Base-by-base conservation (phyloP, 2,888 invertebrate species). In the Sicus ferrugineus region DNA sequence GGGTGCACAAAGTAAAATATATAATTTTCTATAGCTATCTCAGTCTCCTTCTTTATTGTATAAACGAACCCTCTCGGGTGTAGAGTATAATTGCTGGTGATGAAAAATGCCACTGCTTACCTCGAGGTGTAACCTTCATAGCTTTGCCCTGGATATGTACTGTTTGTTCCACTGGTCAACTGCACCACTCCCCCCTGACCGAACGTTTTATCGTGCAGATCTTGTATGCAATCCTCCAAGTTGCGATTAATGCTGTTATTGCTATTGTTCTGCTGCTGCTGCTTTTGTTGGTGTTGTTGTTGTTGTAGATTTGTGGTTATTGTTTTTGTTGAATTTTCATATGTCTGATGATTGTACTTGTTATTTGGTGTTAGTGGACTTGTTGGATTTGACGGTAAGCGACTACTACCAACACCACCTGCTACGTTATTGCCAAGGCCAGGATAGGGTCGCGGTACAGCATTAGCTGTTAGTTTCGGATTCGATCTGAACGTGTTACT, bases 101-200 rank as follows among this genome's bases (percentile, higher is more conserved):
- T 63, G 0, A 62, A 6, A 14, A 23, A 46, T 16, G 31, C 58
- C 4, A n/a, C n/a, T n/a, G 72, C 87, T 87, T 74, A 90, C 90
- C 89, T 89, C 66, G 90, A 89, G 16, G 90, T 90, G 77, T 89
- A 90, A 66, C 90, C 90, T 77, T 90, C 90, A 77, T 90, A 90
- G 74, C 87, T 89, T 75, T 82, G 82, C 31, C 83, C 83, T 30
- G 84, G 83, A 76, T 82, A 81, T 38, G 80, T 77, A 52, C 76
- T 76, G 68, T 68, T 74, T 54, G 61, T 73, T 16, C 34, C 58
- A 9, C 75, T 72, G 28, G 82, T 81, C 38, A 83, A 74, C 68
- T 83, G 81, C 30, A 83, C 79, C 14, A 84, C 79, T 16, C 84
- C 83, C 65, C 83, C 83, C 59, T 83, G 83, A 26, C 86, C 86